Conservation (phyloP, 2,113 vertebrate species). For the Anguilla japonica region DNA sequence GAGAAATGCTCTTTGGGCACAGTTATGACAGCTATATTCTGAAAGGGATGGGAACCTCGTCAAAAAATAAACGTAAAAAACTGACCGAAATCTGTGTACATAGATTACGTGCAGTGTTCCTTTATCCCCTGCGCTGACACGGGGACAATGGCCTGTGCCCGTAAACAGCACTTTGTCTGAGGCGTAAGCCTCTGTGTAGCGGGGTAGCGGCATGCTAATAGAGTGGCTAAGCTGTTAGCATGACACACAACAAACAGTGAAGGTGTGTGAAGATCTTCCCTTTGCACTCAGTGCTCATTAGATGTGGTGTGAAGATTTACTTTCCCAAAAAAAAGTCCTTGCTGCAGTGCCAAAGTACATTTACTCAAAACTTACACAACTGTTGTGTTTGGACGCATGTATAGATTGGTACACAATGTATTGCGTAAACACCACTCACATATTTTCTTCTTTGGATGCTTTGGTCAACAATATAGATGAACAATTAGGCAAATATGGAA, state of each 20-base stretch:
- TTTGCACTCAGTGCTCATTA: not conserved
- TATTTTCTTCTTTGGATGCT: no score
- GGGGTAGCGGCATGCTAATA: not conserved
- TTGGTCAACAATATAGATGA: no score
- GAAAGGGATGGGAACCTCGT: not conserved
- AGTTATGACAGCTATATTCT: not conserved
- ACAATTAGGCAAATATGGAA: no score
- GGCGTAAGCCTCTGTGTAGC: not conserved
- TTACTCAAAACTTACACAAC: no score
- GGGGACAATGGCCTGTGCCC: not conserved
- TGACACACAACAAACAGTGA: not conserved
- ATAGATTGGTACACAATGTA: no score
- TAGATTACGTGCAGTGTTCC: not conserved
- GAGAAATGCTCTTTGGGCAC: not conserved
- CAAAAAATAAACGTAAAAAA: not conserved
- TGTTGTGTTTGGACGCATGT: no score
- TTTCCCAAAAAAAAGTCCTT: no score
- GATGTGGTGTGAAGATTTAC: not conserved
- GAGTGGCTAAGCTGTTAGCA: not conserved
- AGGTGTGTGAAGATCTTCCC: not conserved
- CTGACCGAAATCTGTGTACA: not conserved
- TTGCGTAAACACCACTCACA: no score
- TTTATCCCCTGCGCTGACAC: not conserved
- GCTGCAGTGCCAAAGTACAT: no score
- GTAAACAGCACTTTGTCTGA: not conserved